Conservation (phyloP, 2,888 invertebrate species). For the Psylliodes chrysocephalus region DNA sequence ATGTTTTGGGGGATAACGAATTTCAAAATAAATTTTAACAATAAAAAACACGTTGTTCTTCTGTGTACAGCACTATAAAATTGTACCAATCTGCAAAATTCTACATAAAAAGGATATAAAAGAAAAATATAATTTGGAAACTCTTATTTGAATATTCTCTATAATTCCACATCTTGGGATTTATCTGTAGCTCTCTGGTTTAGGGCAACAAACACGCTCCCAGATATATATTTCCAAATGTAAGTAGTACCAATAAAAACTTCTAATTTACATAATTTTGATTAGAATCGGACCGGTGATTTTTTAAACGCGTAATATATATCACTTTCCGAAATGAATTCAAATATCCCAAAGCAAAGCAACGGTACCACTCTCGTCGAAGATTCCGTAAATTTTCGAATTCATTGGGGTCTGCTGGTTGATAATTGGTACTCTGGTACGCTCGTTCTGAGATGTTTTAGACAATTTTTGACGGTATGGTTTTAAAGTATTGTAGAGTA, state of each 20-base stretch:
- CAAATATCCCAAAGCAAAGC: background rate
- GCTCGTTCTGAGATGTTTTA: background rate
- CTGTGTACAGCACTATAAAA: too few relatives aligned
- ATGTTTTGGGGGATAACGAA: too few relatives aligned
- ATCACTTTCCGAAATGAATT: slow-evolving; percentile 16
- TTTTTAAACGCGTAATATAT: slow-evolving; percentile 31
- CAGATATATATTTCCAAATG: background rate
- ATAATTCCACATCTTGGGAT: too few relatives aligned
- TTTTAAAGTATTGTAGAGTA: background rate
- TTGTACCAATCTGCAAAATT: too few relatives aligned
- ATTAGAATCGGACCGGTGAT: slow-evolving; percentile 29
- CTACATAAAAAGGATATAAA: too few relatives aligned
- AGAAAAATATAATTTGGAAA: too few relatives aligned
- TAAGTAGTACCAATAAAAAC: slow-evolving; percentile 20
- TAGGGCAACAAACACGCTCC: background rate
- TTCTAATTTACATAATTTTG: slow-evolving; percentile 37
- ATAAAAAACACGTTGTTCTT: too few relatives aligned
- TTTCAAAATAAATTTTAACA: too few relatives aligned
- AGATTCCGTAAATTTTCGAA: slow-evolving; percentile 10
- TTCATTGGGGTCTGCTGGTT: background rate
- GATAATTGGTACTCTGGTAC: background rate
- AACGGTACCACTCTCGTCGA: background rate
- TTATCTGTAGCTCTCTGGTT: too few relatives aligned
- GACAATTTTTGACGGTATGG: too few relatives aligned
- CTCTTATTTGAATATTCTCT: too few relatives aligned